Conservation (phyloP, 2,888 invertebrate species). For the Latheticus oryzae region DNA sequence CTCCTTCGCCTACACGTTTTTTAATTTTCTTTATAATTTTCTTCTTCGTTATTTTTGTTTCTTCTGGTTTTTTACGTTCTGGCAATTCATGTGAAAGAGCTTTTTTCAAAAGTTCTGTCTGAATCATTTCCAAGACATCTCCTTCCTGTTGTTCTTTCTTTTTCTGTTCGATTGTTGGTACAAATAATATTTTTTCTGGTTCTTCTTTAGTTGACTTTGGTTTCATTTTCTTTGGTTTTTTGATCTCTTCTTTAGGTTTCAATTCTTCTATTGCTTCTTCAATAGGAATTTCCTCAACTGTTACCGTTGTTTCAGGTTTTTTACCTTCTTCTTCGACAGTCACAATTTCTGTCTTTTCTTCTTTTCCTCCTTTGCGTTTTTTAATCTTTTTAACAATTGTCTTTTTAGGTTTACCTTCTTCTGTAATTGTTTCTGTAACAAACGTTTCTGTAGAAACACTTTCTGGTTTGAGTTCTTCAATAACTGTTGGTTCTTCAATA, state of each 20-base stretch:
- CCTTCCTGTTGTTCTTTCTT: slow-evolving; percentile 46
- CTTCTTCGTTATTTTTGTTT: slow-evolving; percentile 53
- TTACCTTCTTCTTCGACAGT: slow-evolving; percentile 61
- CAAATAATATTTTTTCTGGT: slow-evolving; percentile 55
- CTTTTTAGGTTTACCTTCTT: slow-evolving; percentile 51
- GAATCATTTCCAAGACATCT: slow-evolving; percentile 52
- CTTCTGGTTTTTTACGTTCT: slow-evolving; percentile 30
- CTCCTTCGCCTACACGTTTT: slow-evolving; percentile 52
- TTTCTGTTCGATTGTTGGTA: slow-evolving; percentile 60
- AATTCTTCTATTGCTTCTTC: slow-evolving; percentile 38
- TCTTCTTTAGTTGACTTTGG: slow-evolving; percentile 37
- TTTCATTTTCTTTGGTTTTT: slow-evolving; percentile 44
- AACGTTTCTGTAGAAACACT: slow-evolving; percentile 47
- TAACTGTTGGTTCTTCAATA: too few species aligned
- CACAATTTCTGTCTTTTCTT: slow-evolving; percentile 54
- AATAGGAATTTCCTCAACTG: slow-evolving; percentile 55
- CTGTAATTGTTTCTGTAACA: slow-evolving; percentile 38
- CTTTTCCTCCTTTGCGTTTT: slow-evolving; percentile 54
- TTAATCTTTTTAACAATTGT: slow-evolving; percentile 50
- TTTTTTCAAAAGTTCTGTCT: slow-evolving; percentile 57
- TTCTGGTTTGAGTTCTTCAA: slow-evolving; percentile 35
- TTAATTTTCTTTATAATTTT: slow-evolving; percentile 48
- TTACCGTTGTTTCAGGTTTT: slow-evolving; percentile 61
- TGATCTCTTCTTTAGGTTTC: slow-evolving; percentile 43
- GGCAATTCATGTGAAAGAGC: slow-evolving; percentile 48